Base-by-base conservation (phyloP, 2,888 invertebrate species). In the Brachylomia viminalis region DNA sequence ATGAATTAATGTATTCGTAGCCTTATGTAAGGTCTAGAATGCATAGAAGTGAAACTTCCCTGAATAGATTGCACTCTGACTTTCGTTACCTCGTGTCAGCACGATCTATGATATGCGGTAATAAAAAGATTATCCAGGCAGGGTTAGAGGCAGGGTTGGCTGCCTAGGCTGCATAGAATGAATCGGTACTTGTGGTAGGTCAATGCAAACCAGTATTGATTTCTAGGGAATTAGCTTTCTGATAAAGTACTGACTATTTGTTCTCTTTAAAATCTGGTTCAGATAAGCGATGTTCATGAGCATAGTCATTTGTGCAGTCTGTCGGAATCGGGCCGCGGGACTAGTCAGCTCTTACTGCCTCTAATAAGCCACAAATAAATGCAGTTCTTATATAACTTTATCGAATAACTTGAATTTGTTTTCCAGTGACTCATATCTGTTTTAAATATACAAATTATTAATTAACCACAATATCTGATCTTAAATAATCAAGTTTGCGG, bases 41-140 rank as follows among this genome's bases (percentile, higher is more conserved):
- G 54, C 15, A 11, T 62, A 38, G 38, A 80, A 33, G 77, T 27
- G 42, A 77, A 81, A 81, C 23, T 77, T 64, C 15, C 11, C n/a
- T 42, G 17, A 47, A 54, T 38, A 20, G 2, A 47, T 11, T 56
- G 30, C 47, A 78, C 17, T 67, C n/a, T 56, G 78, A 47, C 23
- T 52, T 58, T 30, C 23, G 47, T 47, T 30, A 33, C 49, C 42
- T 54, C 20, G 52, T 47, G 61, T 47, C 80, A 42, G 47, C 54
- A 47, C 30, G 38, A 56, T 54, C 15, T 38, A 3, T 45, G 17
- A 30, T 47, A 71, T 61, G 17, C 15, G 27, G 23, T 33, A 27
- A n/a, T 10, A 5, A 45, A 30, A 45, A n/a, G 30, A 23, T 59
- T 42, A 42, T 5, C 17, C 30, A 5, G 23, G 3, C 17, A 17